Percentiles rank a stretch among this genome's conserved stretches.
Evolutionary conservation across 2,113 vertebrate species (phyloP).

Genomic region (Hystrix brachyura): DNA sequence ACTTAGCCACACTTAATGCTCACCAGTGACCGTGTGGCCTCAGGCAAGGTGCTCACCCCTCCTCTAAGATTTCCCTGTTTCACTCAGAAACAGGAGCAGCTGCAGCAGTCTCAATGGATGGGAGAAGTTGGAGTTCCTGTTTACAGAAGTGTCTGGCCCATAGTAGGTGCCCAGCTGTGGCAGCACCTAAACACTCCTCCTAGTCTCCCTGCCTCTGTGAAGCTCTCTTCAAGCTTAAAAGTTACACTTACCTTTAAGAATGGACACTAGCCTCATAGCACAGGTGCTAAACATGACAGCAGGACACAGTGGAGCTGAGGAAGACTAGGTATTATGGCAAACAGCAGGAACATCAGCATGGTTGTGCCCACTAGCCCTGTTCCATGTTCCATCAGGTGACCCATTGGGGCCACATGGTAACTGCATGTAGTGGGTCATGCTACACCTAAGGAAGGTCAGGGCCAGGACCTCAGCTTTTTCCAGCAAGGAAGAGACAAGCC

Average conservation of each 20-base stretch:
- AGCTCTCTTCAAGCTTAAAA: not conserved
- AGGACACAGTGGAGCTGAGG: not conserved
- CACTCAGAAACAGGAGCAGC: not conserved
- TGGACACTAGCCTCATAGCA: not conserved
- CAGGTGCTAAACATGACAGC: not conserved
- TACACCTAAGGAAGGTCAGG: not conserved
- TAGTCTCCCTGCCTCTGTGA: not conserved
- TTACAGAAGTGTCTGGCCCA: not conserved
- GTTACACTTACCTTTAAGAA: not conserved
- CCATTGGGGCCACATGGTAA: not conserved
- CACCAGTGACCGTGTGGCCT: not conserved
- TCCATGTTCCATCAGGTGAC: not conserved
- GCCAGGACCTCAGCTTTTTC: not conserved
- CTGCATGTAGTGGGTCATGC: not conserved
- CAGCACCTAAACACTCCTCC: not conserved
- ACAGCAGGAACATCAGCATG: not conserved
- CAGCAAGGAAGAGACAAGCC: not conserved
- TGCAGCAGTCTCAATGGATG: accelerated
- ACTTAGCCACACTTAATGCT: too few relatives aligned
- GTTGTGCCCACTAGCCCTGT: accelerated
- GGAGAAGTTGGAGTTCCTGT: not conserved
- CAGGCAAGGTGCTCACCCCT: too few relatives aligned
- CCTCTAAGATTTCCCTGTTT: not conserved
- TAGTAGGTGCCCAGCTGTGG: accelerated
- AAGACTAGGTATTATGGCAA: not conserved